Conservation (phyloP, 2,113 vertebrate genomes). For the Epinephelus fuscoguttatus region DNA sequence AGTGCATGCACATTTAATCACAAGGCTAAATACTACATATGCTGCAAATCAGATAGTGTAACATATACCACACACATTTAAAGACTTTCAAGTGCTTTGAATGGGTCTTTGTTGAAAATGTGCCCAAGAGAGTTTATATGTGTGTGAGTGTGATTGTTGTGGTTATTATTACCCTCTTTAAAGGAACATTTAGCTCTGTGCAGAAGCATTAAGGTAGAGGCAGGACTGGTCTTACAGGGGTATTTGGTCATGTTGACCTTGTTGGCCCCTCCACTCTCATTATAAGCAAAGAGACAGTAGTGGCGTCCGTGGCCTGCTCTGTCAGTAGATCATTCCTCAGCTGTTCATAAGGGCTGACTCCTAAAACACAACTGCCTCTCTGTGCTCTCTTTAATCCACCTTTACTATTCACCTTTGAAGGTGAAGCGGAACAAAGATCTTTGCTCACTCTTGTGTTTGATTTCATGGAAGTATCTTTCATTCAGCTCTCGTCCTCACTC, state of each 20-base stretch:
- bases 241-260: conserved; percentile 57
- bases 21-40: not conserved
- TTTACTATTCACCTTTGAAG: conserved; percentile 11
- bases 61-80: not conserved
- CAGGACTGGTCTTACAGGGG: conserved; percentile 27
- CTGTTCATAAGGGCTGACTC: conserved; percentile 47
- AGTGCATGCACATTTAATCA: conserved; percentile 23
- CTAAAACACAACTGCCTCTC: conserved; percentile 24
- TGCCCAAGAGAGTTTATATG: conserved; percentile 8
- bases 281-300: conserved; percentile 52
- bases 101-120: conserved; percentile 10
- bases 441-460: conserved; percentile 14
- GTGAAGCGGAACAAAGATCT: conserved; percentile 33
- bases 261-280: conserved; percentile 39
- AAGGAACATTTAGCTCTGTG: conserved; percentile 40
- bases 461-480: conserved; percentile 30
- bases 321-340: conserved; percentile 66
- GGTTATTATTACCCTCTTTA: conserved; percentile 23
- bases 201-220: conserved; percentile 28
- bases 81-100: conserved; percentile 43
- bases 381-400: conserved; percentile 12
- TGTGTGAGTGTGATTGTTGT: conserved; percentile 2
- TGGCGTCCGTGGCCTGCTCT: conserved; percentile 48
- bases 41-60: conserved; percentile 30
- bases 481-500: not conserved